phyloP scores from a whole-genome alignment of 2,113 vertebrate species.

The Deroptyus accipitrinus region DNA sequence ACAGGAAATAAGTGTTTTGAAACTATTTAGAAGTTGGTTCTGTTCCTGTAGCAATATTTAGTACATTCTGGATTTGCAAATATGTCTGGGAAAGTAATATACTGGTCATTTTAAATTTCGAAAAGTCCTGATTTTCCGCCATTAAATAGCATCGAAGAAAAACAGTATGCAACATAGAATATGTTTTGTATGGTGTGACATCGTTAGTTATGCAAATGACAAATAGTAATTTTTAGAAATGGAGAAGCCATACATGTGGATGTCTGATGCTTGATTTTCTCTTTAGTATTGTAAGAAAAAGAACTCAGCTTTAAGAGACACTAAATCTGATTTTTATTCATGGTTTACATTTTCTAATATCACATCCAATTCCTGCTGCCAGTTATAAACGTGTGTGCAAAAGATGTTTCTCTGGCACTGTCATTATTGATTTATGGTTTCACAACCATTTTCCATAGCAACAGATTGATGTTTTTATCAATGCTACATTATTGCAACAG shows the following conservation, averaged over 20 bases:
- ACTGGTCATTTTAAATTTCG: not conserved
- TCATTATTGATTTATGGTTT: not conserved
- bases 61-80: not conserved
- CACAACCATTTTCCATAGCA: not conserved
- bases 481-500: not conserved
- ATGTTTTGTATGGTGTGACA: not conserved
- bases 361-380: not conserved
- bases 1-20: not conserved
- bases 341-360: not conserved
- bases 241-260: not conserved
- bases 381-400: not conserved
- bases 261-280: not conserved
- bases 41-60: not conserved
- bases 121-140: not conserved
- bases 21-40: not conserved
- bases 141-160: not conserved
- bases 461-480: not conserved
- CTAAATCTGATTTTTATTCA: not conserved
- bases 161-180: not conserved
- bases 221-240: not conserved
- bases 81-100: not conserved
- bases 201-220: not conserved
- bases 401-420: not conserved
- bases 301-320: not conserved
- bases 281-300: not conserved